These are phyloP conservation scores for Rhodeus uyekii DNA, from an alignment of 2,797 vertebrate genomes.

Conservation along the genomic window DNA sequence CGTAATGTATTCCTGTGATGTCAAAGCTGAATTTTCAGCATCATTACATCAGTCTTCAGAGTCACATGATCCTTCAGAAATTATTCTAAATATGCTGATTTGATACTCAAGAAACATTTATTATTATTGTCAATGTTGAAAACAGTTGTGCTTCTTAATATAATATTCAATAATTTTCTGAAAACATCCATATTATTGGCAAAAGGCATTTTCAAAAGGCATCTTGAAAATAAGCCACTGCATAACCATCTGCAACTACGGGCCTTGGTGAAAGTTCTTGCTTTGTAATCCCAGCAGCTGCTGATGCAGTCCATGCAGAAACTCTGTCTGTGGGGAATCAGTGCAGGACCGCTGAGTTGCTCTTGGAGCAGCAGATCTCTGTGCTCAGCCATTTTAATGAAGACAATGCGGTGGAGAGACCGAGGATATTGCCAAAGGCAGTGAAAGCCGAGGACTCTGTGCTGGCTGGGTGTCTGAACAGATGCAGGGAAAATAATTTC, in stretches of 20 bases:
- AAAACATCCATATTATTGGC: not conserved
- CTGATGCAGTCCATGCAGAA: slow-evolving; percentile 69
- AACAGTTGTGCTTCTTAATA: not conserved
- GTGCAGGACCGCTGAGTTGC: slow-evolving; percentile 42
- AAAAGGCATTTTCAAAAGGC: not conserved
- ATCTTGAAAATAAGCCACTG: not conserved
- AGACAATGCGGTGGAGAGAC: slow-evolving; percentile 15
- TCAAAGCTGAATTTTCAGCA: not conserved
- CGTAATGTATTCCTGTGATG: not conserved
- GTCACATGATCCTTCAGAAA: not conserved
- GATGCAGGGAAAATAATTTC: slow-evolving; percentile 7
- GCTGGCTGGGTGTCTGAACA: not conserved
- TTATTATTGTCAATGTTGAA: not conserved
- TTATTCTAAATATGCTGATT: too few relatives aligned
- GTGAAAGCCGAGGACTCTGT: not conserved
- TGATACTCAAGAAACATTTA: not conserved
- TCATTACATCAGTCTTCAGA: not conserved
- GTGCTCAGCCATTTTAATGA: slow-evolving; percentile 20
- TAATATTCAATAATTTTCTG: not conserved
- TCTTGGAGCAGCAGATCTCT: slow-evolving; percentile 13
- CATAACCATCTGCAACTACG: not conserved
- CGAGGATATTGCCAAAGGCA: slow-evolving; percentile 9
- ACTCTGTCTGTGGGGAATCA: slow-evolving; percentile 66
- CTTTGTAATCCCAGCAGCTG: slow-evolving; percentile 57
- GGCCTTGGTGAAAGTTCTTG: not conserved